Percentiles rank a stretch among this genome's conserved stretches.
Conservation (phyloP, 2,888 invertebrate species). For the Aelia acuminata region DNA sequence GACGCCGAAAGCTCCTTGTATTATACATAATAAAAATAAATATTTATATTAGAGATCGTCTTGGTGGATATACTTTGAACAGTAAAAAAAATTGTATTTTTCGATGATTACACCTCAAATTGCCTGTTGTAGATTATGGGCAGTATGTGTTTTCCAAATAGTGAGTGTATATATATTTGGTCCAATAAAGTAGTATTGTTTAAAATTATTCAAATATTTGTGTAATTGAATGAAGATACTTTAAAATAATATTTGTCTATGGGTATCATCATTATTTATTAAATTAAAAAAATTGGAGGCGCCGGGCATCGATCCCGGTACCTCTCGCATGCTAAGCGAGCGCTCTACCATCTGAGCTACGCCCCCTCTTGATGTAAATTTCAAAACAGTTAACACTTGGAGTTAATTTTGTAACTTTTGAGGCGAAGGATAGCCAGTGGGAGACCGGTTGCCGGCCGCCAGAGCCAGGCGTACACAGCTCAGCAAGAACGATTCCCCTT, state of each 20-base stretch:
- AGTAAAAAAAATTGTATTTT: too few species aligned
- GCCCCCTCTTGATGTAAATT: constrained; percentile 65
- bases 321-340: constrained; percentile 75
- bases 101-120: too few species aligned
- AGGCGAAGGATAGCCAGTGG: neutral
- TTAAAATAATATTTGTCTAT: neutral
- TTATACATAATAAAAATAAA: too few species aligned
- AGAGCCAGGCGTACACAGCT: neutral
- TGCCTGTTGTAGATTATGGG: too few species aligned
- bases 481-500: neutral
- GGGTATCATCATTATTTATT: neutral
- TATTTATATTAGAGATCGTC: too few species aligned
- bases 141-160: too few species aligned
- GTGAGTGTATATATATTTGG: too few species aligned
- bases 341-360: constrained; percentile 75
- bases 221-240: neutral
- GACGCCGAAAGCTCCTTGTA: too few species aligned
- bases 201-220: too few species aligned
- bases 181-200: too few species aligned
- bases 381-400: neutral
- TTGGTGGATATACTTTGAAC: too few species aligned
- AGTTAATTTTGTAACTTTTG: neutral
- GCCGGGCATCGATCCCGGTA: constrained; percentile 73
- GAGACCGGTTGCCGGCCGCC: neutral
- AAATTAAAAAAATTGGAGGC: constrained; percentile 66